phyloP scores from a whole-genome alignment of 2,113 vertebrate genomes.

The Parotia lawesii region DNA sequence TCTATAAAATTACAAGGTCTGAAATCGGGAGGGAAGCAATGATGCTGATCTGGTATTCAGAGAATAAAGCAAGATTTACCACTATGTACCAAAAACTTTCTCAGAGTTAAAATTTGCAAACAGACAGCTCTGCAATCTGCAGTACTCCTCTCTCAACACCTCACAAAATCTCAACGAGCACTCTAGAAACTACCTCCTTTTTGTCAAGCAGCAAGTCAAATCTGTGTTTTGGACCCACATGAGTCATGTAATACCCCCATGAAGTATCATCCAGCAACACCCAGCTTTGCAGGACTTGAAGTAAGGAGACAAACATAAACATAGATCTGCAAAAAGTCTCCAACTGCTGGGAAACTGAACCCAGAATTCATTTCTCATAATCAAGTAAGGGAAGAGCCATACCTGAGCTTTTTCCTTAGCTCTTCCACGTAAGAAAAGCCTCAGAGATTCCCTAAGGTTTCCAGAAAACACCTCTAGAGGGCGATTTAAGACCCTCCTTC shows the following conservation, averaged over 20 bases:
- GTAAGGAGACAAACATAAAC: neutral
- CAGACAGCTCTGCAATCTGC: neutral
- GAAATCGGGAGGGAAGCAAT: neutral
- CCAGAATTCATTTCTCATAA: neutral
- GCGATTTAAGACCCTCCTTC: neutral
- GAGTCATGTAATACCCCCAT: neutral
- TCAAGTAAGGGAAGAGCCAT: neutral
- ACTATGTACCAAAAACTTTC: neutral
- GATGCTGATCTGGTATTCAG: neutral
- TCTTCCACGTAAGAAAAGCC: neutral
- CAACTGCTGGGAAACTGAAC: neutral
- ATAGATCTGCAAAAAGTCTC: too few species aligned
- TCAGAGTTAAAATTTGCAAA: neutral
- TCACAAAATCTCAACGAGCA: neutral
- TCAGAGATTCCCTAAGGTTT: neutral
- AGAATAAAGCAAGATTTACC: neutral
- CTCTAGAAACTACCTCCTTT: neutral
- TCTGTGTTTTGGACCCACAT: neutral
- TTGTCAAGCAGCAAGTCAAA: fast-evolving
- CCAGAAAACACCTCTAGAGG: neutral
- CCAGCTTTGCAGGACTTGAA: neutral
- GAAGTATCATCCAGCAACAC: neutral
- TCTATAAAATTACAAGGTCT: neutral
- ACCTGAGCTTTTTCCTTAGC: neutral
- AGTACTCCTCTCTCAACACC: neutral